Conservation (phyloP, 2,888 invertebrate species). For the Anoncus sp. region DNA sequence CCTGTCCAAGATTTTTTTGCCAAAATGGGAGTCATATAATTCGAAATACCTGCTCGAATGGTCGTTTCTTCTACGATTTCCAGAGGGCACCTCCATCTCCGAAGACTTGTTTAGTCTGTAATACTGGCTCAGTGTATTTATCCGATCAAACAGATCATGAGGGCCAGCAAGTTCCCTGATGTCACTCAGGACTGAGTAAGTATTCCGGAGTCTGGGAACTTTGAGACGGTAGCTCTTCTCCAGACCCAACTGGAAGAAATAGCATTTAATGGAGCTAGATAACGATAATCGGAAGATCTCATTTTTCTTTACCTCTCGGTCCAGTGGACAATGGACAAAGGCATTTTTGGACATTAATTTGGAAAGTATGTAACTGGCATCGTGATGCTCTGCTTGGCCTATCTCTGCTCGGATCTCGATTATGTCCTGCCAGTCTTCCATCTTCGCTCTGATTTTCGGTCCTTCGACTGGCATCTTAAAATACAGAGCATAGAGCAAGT, state of each 20-base stretch:
- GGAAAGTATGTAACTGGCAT: conserved; percentile 79
- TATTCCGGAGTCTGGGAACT: conserved; percentile 59
- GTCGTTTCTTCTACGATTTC: conserved; percentile 50
- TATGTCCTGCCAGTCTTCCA: conserved; percentile 75
- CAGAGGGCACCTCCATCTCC: background rate
- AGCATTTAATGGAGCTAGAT: background rate
- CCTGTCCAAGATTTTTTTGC: conserved; percentile 59
- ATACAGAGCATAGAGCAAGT: conserved; percentile 78
- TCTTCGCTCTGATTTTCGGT: conserved; percentile 75
- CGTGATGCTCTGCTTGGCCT: conserved; percentile 75
- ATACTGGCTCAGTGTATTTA: conserved; percentile 72
- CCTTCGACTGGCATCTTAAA: conserved; percentile 77
- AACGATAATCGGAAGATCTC: too few species aligned
- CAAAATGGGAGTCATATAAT: conserved; percentile 70
- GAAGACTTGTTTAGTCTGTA: conserved; percentile 48
- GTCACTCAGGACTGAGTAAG: conserved; percentile 70
- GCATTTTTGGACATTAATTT: conserved; percentile 76
- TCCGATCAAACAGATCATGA: conserved; percentile 66
- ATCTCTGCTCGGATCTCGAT: conserved; percentile 74
- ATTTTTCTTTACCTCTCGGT: conserved; percentile 73
- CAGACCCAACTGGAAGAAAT: conserved; percentile 73
- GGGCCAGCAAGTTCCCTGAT: conserved; percentile 70
- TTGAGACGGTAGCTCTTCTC: conserved; percentile 71
- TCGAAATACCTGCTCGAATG: conserved; percentile 56
- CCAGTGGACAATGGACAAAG: conserved; percentile 73